A percentile compares a stretch with the other conserved stretches of the same genome.
Evolutionary conservation across 53 echinoderm and acorn worm species (phyloP).

Genomic region (Echinarachnius parma): DNA sequence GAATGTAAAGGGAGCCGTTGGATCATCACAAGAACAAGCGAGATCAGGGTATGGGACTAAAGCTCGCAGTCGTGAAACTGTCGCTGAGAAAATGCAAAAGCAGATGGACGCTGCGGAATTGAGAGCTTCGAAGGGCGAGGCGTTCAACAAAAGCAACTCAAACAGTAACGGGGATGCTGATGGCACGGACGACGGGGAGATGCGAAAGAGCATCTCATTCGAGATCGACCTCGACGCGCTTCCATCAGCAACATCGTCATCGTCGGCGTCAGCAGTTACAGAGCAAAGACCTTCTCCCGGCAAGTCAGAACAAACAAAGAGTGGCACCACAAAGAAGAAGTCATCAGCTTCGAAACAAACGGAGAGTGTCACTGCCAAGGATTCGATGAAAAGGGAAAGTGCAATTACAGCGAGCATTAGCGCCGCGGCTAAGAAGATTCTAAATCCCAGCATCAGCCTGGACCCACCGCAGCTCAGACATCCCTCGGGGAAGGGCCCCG

Average conservation of each 20-base stretch:
- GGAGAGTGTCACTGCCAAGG: no score
- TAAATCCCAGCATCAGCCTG: constrained; percentile 2
- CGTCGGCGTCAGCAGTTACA: not conserved
- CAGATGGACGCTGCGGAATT: not conserved
- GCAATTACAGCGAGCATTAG: no score
- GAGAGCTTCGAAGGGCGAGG: not conserved
- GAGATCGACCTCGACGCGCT: constrained; percentile 29
- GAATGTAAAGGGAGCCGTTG: no score
- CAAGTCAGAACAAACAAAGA: not conserved
- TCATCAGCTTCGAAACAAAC: not conserved
- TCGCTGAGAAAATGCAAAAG: constrained; percentile 9
- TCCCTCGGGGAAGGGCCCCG: not conserved
- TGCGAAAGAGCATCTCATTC: constrained; percentile 31
- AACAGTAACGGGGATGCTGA: constrained; percentile 33
- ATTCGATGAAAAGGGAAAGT: no score
- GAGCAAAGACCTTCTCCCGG: not conserved
- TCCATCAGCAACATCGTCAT: no score
- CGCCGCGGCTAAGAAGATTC: not conserved
- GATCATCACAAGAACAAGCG: no score
- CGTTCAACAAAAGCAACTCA: constrained; percentile 35
- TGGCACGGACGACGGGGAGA: constrained; percentile 8
- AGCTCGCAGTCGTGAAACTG: not conserved
- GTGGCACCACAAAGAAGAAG: not conserved
- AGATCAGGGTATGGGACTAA: no score
- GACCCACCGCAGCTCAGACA: not conserved